These are phyloP conservation scores for Tenthredo amoena DNA, from an alignment of 2,888 invertebrate species.

Conservation along the genomic window DNA sequence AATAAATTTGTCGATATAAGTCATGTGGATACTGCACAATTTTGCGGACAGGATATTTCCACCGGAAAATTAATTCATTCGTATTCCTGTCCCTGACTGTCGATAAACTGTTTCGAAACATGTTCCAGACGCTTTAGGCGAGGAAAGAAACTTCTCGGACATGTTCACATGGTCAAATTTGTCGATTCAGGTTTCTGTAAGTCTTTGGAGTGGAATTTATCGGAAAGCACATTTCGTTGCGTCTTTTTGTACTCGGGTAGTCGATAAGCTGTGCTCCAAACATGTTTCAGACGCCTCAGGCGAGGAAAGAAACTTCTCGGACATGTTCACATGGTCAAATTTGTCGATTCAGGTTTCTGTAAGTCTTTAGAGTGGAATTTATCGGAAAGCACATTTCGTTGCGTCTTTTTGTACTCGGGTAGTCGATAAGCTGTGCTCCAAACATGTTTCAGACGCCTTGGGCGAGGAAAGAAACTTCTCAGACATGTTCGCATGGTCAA, in stretches of 20 bases:
- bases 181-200: too few relatives aligned
- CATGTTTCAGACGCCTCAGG: too few relatives aligned
- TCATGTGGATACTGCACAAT: neutral
- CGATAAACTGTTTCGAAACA: too few relatives aligned
- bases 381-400: neutral
- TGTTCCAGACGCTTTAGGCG: too few relatives aligned
- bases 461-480: neutral
- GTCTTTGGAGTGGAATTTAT: neutral
- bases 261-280: too few relatives aligned
- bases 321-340: too few relatives aligned
- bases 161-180: too few relatives aligned
- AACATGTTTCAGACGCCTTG: neutral
- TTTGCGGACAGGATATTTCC: neutral
- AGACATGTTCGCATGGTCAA: neutral
- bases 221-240: neutral
- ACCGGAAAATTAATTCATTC: neutral
- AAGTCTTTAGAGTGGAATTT: neutral
- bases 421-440: neutral
- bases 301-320: too few relatives aligned
- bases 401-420: neutral
- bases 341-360: too few relatives aligned
- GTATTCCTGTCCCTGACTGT: neutral
- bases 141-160: too few relatives aligned
- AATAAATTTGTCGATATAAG: slow-evolving; percentile 34
- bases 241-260: too few relatives aligned